These are phyloP conservation scores for Regulus satrapa DNA, from an alignment of 2,113 vertebrate species.

Conservation along the genomic window DNA sequence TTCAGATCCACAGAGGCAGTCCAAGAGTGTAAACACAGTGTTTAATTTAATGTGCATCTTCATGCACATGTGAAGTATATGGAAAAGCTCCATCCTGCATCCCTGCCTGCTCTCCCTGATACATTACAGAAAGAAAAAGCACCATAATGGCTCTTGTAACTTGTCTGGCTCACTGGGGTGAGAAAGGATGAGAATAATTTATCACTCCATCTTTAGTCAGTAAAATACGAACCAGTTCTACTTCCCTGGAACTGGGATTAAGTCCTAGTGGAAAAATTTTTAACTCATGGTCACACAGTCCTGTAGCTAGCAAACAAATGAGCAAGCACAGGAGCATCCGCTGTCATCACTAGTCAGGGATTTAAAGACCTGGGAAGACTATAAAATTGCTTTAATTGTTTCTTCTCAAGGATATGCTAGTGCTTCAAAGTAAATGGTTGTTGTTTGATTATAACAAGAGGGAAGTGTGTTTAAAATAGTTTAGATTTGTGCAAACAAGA, in stretches of 20 bases:
- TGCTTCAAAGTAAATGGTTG: background rate
- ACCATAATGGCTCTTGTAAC: background rate
- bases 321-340: background rate
- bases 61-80: background rate
- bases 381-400: background rate
- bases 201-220: background rate
- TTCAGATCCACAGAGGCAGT: background rate
- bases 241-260: background rate
- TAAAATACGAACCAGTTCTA: background rate
- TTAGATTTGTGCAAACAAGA: background rate
- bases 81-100: background rate
- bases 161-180: background rate
- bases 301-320: background rate
- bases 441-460: background rate
- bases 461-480: background rate
- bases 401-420: background rate
- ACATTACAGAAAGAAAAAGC: background rate
- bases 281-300: background rate
- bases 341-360: background rate
- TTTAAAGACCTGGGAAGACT: background rate
- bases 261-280: background rate
- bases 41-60: background rate
- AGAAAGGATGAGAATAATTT: background rate
- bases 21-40: background rate
- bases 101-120: background rate